Percentiles rank a stretch among this genome's conserved stretches.
These are phyloP conservation scores for Adela reaumurella DNA, from an alignment of 2,888 invertebrate species.

Conservation along the genomic window DNA sequence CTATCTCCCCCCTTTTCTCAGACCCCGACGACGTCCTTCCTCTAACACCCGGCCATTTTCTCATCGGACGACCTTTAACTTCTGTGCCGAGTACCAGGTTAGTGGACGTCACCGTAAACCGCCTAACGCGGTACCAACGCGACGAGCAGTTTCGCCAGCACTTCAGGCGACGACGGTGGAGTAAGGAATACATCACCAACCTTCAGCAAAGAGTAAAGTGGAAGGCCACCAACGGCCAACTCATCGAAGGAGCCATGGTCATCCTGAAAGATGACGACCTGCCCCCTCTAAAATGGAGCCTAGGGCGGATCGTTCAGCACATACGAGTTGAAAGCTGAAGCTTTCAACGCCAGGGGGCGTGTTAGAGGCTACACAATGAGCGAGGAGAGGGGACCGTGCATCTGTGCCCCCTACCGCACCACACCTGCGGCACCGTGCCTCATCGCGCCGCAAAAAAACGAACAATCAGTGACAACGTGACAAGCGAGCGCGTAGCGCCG, in stretches of 20 bases:
- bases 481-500: too few relatives aligned
- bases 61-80: slow-evolving; percentile 13
- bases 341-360: too few relatives aligned
- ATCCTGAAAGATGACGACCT: slow-evolving; percentile 12
- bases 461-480: too few relatives aligned
- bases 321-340: too few relatives aligned
- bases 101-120: neutral
- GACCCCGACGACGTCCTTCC: slow-evolving; percentile 14
- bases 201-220: slow-evolving; percentile 5
- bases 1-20: slow-evolving; percentile 12
- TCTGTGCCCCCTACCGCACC: too few relatives aligned
- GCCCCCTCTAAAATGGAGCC: slow-evolving; percentile 11
- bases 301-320: slow-evolving; percentile 15
- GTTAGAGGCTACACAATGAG: too few relatives aligned
- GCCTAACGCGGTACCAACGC: slow-evolving; percentile 1
- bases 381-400: too few relatives aligned
- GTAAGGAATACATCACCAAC: slow-evolving; percentile 3
- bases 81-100: neutral
- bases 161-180: slow-evolving; percentile 5
- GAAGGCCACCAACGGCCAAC: neutral
- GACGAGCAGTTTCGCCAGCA: slow-evolving; percentile 6
- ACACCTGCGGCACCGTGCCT: too few relatives aligned
- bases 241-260: slow-evolving; percentile 9
- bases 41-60: slow-evolving; percentile 20
- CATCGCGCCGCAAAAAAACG: too few relatives aligned